Evolutionary conservation across 1,140 invertebrate species (phyloP), one percentile per base, ranked within the genome.

Genomic region (Meloidogyne floridensis): DNA sequence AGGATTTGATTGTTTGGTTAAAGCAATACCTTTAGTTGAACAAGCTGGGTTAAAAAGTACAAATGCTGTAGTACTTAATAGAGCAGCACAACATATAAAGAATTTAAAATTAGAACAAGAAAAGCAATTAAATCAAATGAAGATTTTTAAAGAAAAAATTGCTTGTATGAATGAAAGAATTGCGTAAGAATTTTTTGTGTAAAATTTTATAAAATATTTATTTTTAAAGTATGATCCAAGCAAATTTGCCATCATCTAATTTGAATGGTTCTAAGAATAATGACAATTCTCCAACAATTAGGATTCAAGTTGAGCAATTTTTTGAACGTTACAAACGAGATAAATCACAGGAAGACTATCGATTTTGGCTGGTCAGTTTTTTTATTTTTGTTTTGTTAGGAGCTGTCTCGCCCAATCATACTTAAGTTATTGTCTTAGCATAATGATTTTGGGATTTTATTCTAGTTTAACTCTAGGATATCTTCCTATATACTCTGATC

Each of bases 61-160:
- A n/a, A 86, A 86, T 85, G 85, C 85, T 3, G 85, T 86, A 6
- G 85, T 86, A 2, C 77, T 86, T 13, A 86, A 86, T 77, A 56
- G 85, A 51, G 85, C 83, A 10, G 85, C 79, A 10, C 86, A 87
- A 53, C 83, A 86, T 81, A 86, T 86, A 73, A 32, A 84, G 59
- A 54, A 74, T n/a, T 73, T 86, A 72, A 77, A 80, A 59, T 11
- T 81, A 10, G 51, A 80, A 51, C 42, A 72, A 42, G 82, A 85
- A 13, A 54, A 85, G 8, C 80, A 75, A 20, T 59, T 69, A n/a
- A 75, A 75, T 65, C 56, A 87, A 72, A 42, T 87, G 18, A 75
- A 72, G 42, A 75, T 42, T n/a, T 53, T 87, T 72, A 76, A 54
- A 13, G 85, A 84, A 51, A 85, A 85, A 80, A 85, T 87, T 42